Base-by-base conservation (phyloP, 2,888 invertebrate genomes). In the Coenonympha arcania region DNA sequence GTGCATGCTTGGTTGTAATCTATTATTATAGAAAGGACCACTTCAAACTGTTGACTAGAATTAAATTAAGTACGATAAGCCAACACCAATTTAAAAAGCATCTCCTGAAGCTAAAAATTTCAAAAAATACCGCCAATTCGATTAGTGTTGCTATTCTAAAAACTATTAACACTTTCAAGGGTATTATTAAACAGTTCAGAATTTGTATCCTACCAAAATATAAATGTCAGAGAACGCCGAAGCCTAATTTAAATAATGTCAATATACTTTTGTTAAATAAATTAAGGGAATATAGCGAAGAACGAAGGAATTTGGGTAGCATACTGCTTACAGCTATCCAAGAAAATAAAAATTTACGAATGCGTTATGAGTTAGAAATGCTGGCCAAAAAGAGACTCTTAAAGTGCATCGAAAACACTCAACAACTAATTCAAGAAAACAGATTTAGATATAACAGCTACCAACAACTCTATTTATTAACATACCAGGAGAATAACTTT, bases 401-500 rank as follows among this genome's bases (percentile, higher is more conserved):
- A 8, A 63, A 61, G 34, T 63, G 77, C 30, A 68, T 79, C 16
- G 76, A 79, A 58, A 68, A 71, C 9, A 69, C 71, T 1, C 69
- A 79, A 40, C 75, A 69, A 54, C 57, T 70, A 59, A 69, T 79
- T 3, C 79, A 75, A 62, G 78, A 79, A 58, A 75, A 72, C 34
- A 66, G 71, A 55, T 68, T 71, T 0, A 69, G 58, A 56, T 80
- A 74, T 48, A 59, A 74, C 2, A 76, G 66, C 58, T 82, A 79
- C 50, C 79, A 82, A 61, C 76, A 83, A 55, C 61, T 82, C 19
- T 82, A 82, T 63, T 55, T 76, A 19, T 58, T 72, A 1, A 75
- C 79, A 1, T 70, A 77, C 20, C 77, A 80, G 63, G 85, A 85
- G 66, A 86, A 84, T 58, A 55, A 62, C 33, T 79, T 72, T 58